Evolutionary conservation across 2,888 invertebrate genomes (phyloP).

Genomic region (Asteroscopus sphinx): DNA sequence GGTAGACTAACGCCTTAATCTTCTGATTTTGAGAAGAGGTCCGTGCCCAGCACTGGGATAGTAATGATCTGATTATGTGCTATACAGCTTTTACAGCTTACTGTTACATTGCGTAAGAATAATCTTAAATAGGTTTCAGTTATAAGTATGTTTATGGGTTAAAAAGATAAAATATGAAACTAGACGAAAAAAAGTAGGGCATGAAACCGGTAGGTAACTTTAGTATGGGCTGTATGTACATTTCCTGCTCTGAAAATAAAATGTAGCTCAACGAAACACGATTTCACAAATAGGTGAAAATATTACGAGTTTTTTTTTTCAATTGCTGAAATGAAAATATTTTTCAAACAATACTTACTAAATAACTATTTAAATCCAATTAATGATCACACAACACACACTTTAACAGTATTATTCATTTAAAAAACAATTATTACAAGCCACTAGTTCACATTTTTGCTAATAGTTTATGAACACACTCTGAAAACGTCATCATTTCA

Average conservation of each 20-base stretch:
- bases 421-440: slow-evolving; percentile 48
- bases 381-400: slow-evolving; percentile 51
- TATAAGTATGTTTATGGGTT: slow-evolving; percentile 36
- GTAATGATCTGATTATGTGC: too few species aligned
- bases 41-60: too few species aligned
- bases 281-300: too few species aligned
- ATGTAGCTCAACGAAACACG: too few species aligned
- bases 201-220: slow-evolving; percentile 14
- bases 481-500: slow-evolving; percentile 81
- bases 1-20: too few species aligned
- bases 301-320: too few species aligned
- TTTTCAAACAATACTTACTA: slow-evolving; percentile 42
- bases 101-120: too few species aligned
- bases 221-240: too few species aligned
- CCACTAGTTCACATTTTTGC: slow-evolving; percentile 72
- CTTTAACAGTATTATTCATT: slow-evolving; percentile 34
- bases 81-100: too few species aligned
- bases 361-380: slow-evolving; percentile 52
- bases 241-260: too few species aligned
- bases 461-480: slow-evolving; percentile 60
- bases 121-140: not conserved
- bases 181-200: slow-evolving; percentile 36
- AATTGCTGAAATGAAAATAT: too few species aligned
- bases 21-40: too few species aligned
- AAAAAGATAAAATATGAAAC: slow-evolving; percentile 42